Percentiles rank a stretch among this genome's conserved stretches.
These are phyloP conservation scores for Ursus arctos DNA, from an alignment of 2,113 vertebrate genomes.

Conservation along the genomic window DNA sequence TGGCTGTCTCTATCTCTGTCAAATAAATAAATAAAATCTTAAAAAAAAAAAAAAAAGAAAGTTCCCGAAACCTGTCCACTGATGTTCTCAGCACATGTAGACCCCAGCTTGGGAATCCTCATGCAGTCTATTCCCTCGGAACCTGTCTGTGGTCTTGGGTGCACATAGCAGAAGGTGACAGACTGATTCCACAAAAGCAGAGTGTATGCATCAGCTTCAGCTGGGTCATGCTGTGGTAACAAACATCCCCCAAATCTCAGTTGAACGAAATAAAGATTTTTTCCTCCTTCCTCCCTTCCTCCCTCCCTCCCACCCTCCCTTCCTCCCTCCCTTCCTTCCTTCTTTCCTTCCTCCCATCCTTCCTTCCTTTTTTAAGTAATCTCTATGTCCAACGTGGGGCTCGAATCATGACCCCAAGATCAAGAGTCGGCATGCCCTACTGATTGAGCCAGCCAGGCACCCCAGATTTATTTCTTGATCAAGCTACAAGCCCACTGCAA, in stretches of 20 bases:
- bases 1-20: too few relatives aligned
- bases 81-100: background rate
- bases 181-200: background rate
- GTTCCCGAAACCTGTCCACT: too few relatives aligned
- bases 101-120: background rate
- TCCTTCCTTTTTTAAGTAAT: background rate
- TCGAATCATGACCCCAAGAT: background rate
- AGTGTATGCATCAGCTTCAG: background rate
- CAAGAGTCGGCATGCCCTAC: background rate
- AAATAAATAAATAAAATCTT: too few relatives aligned
- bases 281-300: background rate
- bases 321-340: fast-evolving
- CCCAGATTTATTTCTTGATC: background rate
- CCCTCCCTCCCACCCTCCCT: too few relatives aligned
- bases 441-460: background rate
- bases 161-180: background rate
- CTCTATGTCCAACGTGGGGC: background rate
- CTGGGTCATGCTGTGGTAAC: background rate
- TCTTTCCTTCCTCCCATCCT: fast-evolving
- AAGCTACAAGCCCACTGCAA: background rate
- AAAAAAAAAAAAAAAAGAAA: too few relatives aligned
- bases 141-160: background rate
- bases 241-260: background rate
- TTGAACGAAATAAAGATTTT: background rate
- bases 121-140: background rate